Evolutionary conservation across 2,888 invertebrate genomes (phyloP).

Genomic region (Noctua janthe): DNA sequence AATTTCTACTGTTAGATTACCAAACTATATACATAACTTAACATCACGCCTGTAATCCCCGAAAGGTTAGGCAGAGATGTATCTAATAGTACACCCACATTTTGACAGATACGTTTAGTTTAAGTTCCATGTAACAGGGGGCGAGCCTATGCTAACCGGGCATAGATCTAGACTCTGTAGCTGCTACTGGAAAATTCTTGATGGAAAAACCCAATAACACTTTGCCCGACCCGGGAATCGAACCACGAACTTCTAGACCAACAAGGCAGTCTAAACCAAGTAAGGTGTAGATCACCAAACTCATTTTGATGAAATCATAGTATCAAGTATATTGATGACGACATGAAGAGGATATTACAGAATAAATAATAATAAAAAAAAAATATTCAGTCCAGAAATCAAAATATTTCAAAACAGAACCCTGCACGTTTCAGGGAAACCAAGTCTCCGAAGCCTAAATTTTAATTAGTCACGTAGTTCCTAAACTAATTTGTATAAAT

Average conservation of each 20-base stretch:
- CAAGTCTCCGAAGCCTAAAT: slow-evolving; percentile 51
- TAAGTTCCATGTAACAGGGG: too few relatives aligned
- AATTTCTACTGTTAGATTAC: neutral
- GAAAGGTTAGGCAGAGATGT: too few relatives aligned
- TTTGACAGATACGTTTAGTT: too few relatives aligned
- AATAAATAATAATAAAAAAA: too few relatives aligned
- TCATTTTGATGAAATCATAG: neutral
- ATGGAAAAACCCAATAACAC: too few relatives aligned
- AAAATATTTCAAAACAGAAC: neutral
- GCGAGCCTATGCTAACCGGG: too few relatives aligned
- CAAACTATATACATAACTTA: too few relatives aligned
- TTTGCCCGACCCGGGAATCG: neutral
- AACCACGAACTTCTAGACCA: neutral
- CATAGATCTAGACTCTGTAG: too few relatives aligned
- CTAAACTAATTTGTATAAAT: slow-evolving; percentile 63
- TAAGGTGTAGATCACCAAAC: neutral
- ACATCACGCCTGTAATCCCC: too few relatives aligned
- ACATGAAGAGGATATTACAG: neutral
- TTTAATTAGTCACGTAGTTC: slow-evolving; percentile 55
- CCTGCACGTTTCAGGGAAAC: neutral
- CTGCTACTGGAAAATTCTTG: too few relatives aligned
- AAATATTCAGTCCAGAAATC: neutral
- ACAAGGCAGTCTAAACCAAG: neutral
- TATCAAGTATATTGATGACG: neutral
- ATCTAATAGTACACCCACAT: too few relatives aligned